phyloP scores from a whole-genome alignment of 2,797 vertebrate genomes.

The Knipowitschia caucasica region DNA sequence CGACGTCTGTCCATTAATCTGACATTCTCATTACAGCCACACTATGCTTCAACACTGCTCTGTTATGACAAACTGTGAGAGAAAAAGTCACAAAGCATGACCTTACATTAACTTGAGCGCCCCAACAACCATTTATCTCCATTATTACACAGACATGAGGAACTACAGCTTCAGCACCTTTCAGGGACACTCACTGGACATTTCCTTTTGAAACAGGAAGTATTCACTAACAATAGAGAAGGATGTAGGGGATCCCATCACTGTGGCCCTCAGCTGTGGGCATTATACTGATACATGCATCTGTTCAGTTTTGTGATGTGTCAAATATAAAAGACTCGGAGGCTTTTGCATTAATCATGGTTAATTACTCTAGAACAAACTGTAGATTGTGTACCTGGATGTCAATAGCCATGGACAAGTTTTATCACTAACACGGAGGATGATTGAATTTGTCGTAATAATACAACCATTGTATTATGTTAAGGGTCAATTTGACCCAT shows the following conservation, averaged over 20 bases:
- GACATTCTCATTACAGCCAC: slow-evolving; percentile 5
- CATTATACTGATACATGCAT: background rate
- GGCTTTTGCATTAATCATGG: too few relatives aligned
- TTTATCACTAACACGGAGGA: too few relatives aligned
- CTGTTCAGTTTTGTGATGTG: too few relatives aligned
- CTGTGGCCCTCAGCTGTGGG: slow-evolving; percentile 48
- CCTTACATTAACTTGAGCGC: slow-evolving; percentile 28
- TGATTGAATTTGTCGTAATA: too few relatives aligned
- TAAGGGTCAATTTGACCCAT: too few relatives aligned
- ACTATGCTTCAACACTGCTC: slow-evolving; percentile 1
- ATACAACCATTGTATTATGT: too few relatives aligned
- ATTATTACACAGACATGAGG: slow-evolving; percentile 12
- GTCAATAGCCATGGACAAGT: too few relatives aligned
- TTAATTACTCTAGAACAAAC: too few relatives aligned
- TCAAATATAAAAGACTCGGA: too few relatives aligned
- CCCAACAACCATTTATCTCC: slow-evolving; percentile 35
- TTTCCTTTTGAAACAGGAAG: slow-evolving; percentile 51
- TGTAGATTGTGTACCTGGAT: too few relatives aligned
- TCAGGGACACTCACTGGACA: slow-evolving; percentile 27
- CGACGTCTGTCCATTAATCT: slow-evolving; percentile 3
- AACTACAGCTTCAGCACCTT: slow-evolving; percentile 3
- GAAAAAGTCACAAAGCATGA: slow-evolving; percentile 11
- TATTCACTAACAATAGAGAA: slow-evolving; percentile 56
- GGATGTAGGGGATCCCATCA: slow-evolving; percentile 61
- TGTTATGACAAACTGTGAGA: slow-evolving; percentile 14